Conservation (phyloP, 2,888 invertebrate species). For the Metacarcinus magister region DNA sequence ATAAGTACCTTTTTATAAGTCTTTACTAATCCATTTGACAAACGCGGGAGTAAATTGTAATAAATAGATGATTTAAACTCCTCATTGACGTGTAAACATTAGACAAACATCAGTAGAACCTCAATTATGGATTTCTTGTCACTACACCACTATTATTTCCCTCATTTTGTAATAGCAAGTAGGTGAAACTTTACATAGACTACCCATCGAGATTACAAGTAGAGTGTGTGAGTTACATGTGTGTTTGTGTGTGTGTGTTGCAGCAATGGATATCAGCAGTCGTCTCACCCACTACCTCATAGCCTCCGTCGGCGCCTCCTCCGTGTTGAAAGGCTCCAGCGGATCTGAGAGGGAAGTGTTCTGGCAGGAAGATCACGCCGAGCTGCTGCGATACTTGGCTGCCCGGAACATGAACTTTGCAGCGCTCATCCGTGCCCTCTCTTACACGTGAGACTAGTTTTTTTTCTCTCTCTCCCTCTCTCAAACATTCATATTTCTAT, state of each 20-base stretch:
- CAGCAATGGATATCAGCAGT: background rate
- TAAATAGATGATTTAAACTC: no score
- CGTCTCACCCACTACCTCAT: background rate
- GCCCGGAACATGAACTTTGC: background rate
- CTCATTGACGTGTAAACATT: no score
- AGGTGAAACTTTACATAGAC: no score
- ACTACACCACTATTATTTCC: no score
- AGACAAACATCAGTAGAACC: no score
- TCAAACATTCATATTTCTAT: background rate
- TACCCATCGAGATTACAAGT: background rate
- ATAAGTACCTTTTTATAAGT: no score
- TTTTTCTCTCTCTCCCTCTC: background rate
- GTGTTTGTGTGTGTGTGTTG: background rate
- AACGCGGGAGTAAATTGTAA: no score
- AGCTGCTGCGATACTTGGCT: background rate
- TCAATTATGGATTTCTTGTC: no score
- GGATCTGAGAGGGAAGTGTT: background rate
- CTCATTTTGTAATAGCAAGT: no score
- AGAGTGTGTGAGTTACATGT: background rate
- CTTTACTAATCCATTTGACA: no score
- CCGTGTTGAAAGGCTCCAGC: background rate
- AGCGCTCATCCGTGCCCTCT: background rate
- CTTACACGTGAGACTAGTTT: background rate
- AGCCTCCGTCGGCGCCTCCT: constrained; percentile 7
- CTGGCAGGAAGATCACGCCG: background rate